Evolutionary conservation across 2,888 invertebrate genomes (phyloP), one percentile per base, ranked within the genome.

Genomic region (Eristalis arbustorum): DNA sequence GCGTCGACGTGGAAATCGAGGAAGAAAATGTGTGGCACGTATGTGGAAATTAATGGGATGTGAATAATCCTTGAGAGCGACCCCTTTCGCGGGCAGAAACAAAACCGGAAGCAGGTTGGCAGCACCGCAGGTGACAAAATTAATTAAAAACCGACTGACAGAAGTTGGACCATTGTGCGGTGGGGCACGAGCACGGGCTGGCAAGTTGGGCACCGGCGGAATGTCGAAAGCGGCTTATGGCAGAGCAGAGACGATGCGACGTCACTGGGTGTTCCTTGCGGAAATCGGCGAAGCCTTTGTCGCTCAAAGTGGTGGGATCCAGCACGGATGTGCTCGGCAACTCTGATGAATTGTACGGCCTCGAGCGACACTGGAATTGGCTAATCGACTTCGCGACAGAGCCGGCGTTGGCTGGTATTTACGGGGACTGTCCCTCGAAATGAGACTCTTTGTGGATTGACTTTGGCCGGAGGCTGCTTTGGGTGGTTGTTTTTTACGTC

Each of bases 121-220:
- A 31, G 22, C 31, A 59, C 67, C 67, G 67, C 37, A 61, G 72
- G 71, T 66, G 71, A 59, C 78, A 66, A 78, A 66, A 72, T 78
- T 72, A 78, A 78, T 78, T 78, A 71, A 78, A 78, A 69, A 42
- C 23, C 14, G 59, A 59, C 59, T 72, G 34, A 61, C 72, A 78
- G 64, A 78, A 23, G 49, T 59, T 25, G 59, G 11, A 25, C 25
- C 4, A 28, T 49, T 59, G 25, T 28, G 23, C 10, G 10, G 22
- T 10, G 31, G 31, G 10, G 31, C 10, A 31, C 31, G 10, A 8
- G 31, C n/a, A n/a, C 1, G 6, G 10, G 31, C 10, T 31, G 22
- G 59, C 4, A 59, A 23, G 23, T 59, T 59, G n/a, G 25, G 18
- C n/a, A 18, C 18, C 18, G 18, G 49, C 5, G n/a, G 42, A 42